Base-by-base conservation (phyloP, 1,140 invertebrate genomes). In the Phortica variegata region DNA sequence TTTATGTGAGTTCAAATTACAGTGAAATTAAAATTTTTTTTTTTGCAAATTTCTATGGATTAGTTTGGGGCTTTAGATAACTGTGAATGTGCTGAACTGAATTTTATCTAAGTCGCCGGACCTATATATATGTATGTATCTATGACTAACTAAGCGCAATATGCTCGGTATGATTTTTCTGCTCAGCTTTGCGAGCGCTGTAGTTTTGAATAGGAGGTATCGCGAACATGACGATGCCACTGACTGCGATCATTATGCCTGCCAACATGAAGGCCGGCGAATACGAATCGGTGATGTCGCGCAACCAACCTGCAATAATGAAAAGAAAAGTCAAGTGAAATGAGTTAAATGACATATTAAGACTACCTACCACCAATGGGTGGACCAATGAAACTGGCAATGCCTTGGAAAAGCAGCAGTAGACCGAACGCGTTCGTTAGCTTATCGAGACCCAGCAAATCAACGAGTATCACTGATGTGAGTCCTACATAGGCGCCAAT, bases 381-480 rank as follows among this genome's bases (percentile, higher is more conserved):
- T 46, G 93, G 87, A 37, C 93, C 93, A 43, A 93, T 81, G 4
- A 95, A 80, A 10, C 91, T 91, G 10, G 93, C 93, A 32, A 95
- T 83, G 16, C 93, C 93, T 82, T 96, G 92, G 78, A 95, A 95
- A 8, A 96, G 81, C 46, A 94, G 78, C 5, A 96, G 78, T 6
- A 96, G 78, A n/a, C 93, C 93, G 76, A 96, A 96, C 1, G 92
- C 91, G 75, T 95, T 95, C 0, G 93, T 95, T 23, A 97, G 78
- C 60, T 84, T 88, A 34, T 95, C 90, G 39, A 95, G 76, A 6
- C 93, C 91, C 41, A 95, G 75, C 21, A 95, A 79, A 75, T 95
- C 91, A 2, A 93, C 90, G 38, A 94, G 77, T 42, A 93, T 90
- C 3, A 93, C 91, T 6, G 91, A 94, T 3, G 94, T 97, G 12